A percentile compares a stretch with the other conserved stretches of the same genome.
Conservation (phyloP, 2,888 invertebrate species). For the Diplolepis rosae region DNA sequence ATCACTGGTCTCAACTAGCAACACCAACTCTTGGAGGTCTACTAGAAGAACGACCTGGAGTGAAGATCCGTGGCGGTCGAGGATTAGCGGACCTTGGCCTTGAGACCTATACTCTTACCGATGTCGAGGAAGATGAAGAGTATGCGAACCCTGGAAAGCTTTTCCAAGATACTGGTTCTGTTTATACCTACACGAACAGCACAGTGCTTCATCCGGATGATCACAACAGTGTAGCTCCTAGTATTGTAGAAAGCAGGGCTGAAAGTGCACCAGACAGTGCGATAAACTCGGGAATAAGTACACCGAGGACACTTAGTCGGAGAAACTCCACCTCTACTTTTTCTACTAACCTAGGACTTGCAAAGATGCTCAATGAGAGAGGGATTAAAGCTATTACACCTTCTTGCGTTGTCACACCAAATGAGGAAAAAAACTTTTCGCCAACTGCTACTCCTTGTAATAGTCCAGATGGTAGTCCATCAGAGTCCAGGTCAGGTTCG, state of each 20-base stretch:
- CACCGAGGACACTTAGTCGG: conserved; percentile 78
- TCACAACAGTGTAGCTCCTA: conserved; percentile 81
- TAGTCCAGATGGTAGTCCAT: conserved; percentile 84
- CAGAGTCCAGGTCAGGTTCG: conserved; percentile 76
- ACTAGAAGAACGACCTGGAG: conserved; percentile 92
- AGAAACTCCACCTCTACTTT: conserved; percentile 88
- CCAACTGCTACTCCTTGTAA: conserved; percentile 93
- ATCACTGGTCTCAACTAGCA: conserved; percentile 96
- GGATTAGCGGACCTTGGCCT: conserved; percentile 84
- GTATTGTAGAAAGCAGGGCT: conserved; percentile 79
- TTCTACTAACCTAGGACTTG: conserved; percentile 83
- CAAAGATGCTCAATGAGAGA: conserved; percentile 85
- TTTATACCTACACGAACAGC: conserved; percentile 92
- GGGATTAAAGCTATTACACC: conserved; percentile 85
- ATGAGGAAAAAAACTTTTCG: conserved; percentile 80
- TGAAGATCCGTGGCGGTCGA: conserved; percentile 87
- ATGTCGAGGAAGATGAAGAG: conserved; percentile 83
- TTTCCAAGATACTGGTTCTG: conserved; percentile 84
- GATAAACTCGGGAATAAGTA: conserved; percentile 68
- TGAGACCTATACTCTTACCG: conserved; percentile 80
- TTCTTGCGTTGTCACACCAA: conserved; percentile 80
- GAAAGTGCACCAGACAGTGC: conserved; percentile 76
- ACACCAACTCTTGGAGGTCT: conserved; percentile 94
- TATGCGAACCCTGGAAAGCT: conserved; percentile 82
- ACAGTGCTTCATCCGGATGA: conserved; percentile 93